Base-by-base conservation (phyloP, 2,888 invertebrate species). In the Parnassius orleans region DNA sequence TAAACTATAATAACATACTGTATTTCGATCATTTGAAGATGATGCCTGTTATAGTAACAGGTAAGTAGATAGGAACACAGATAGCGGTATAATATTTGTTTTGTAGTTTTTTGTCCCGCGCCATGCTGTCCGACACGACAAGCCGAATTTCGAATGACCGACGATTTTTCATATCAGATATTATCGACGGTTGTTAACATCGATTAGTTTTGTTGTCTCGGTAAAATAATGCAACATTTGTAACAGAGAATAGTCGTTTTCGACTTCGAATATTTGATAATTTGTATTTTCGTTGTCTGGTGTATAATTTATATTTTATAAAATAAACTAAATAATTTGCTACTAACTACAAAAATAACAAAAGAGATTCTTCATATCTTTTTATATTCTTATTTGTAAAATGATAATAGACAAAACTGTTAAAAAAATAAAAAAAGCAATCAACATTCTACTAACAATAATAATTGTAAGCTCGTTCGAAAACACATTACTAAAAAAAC, bases 141-240 rank as follows among this genome's bases (percentile, higher is more conserved):
- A 79, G 83, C 82, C 84, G 86, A 84, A 79, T 79, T 82, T 75
- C 74, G 77, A 76, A 71, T 69, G 72, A 69, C 74, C 74, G 73
- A 78, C 81, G 74, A 87, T 87, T 80, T 84, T 83, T 87, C 83
- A 82, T 76, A 72, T 57, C 65, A 60, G 77, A 79, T 76, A 69
- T 71, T 80, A 84, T 84, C 83, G 69, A 67, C 66, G 69, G 66
- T 72, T 71, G 77, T 78, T 77, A 74, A 73, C 70, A 74, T 78
- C 77, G 73, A 78, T 82, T 77, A 77, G 79, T 82, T 79, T 79
- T 73, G 73, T 76, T 69, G 70, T 66, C 67, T 57, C 57, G 65
- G 53, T 66, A 66, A 66, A 66, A 63, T 48, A 67, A 50, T 42
- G 42, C 48, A 24, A 60, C 53, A 62, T 61, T 61, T 60, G 46